phyloP scores from a whole-genome alignment of 2,113 vertebrate genomes.

The Osmerus eperlanus region DNA sequence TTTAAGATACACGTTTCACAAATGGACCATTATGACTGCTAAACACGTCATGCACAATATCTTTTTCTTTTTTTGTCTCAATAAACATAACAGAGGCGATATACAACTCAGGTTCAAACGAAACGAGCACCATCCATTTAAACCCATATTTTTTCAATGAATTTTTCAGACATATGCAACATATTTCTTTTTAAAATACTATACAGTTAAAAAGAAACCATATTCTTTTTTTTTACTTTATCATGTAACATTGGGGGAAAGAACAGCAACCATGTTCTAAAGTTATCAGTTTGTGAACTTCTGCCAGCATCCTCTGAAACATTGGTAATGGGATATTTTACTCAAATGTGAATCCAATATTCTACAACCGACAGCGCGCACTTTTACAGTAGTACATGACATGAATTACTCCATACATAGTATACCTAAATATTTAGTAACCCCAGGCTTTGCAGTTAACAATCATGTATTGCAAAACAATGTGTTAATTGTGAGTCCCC shows the following conservation, averaged over 20 bases:
- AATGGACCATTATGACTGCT: conserved; percentile 93
- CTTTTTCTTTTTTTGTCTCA: conserved; percentile 74
- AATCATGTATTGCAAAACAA: conserved; percentile 59
- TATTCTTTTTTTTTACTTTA: conserved; percentile 64
- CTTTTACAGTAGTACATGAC: conserved; percentile 80
- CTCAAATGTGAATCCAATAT: conserved; percentile 60
- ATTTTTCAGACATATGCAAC: conserved; percentile 85
- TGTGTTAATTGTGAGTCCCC: conserved; percentile 59
- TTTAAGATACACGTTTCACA: conserved; percentile 88
- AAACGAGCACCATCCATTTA: conserved; percentile 89
- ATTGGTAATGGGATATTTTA: conserved; percentile 57
- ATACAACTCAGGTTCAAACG: conserved; percentile 89
- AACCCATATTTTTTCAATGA: conserved; percentile 82
- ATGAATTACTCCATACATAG: conserved; percentile 68
- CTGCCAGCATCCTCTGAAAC: conserved; percentile 61
- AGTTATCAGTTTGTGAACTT: conserved; percentile 61
- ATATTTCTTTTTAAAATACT: conserved; percentile 80
- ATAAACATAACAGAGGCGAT: conserved; percentile 96
- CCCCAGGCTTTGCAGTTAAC: conserved; percentile 64
- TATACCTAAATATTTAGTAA: conserved; percentile 56
- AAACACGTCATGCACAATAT: conserved; percentile 96
- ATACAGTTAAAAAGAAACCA: conserved; percentile 81
- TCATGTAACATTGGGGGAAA: conserved; percentile 75
- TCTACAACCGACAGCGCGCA: conserved; percentile 70
- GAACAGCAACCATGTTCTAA: conserved; percentile 65